Percentiles rank a stretch among this genome's conserved stretches.
These are phyloP conservation scores for Leucoptera coffeella DNA, from an alignment of 2,888 invertebrate genomes.

Conservation along the genomic window DNA sequence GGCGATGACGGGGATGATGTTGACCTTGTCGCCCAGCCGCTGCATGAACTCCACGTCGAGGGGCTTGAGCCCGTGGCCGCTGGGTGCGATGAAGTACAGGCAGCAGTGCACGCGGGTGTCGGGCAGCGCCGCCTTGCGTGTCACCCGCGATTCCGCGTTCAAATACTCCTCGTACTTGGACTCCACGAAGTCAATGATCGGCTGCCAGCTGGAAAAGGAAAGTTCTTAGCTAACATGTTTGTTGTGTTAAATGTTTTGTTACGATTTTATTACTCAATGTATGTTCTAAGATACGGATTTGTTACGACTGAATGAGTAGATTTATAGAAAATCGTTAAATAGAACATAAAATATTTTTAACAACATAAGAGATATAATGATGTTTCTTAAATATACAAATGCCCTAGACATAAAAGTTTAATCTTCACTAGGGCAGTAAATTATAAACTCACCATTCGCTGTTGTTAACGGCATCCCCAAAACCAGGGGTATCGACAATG, in stretches of 20 bases:
- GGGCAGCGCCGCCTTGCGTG: conserved; percentile 76
- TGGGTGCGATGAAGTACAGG: conserved; percentile 96
- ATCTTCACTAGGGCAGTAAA: too few species aligned
- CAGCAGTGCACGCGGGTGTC: conserved; percentile 97
- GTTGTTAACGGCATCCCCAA: conserved; percentile 98
- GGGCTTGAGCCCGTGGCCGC: conserved; percentile 94
- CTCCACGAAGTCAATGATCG: conserved; percentile 96
- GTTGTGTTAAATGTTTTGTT: not conserved
- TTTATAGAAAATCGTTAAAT: too few species aligned
- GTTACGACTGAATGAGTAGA: too few species aligned
- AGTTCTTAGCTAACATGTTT: not conserved
- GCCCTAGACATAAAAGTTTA: too few species aligned
- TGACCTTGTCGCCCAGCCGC: conserved; percentile 96
- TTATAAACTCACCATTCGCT: conserved; percentile 76
- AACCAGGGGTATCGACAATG: conserved; percentile 98
- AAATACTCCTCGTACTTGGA: conserved; percentile 96
- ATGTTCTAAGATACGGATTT: too few species aligned
- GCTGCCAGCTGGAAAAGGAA: conserved; percentile 75
- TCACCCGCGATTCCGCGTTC: conserved; percentile 93
- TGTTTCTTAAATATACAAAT: too few species aligned
- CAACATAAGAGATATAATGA: too few species aligned
- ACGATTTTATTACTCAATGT: too few species aligned
- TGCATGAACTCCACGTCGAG: conserved; percentile 99
- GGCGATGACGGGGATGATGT: conserved; percentile 96
- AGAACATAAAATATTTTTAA: too few species aligned